Evolutionary conservation across 2,797 vertebrate genomes (phyloP).

Genomic region (Euphonia xanthogaster): DNA sequence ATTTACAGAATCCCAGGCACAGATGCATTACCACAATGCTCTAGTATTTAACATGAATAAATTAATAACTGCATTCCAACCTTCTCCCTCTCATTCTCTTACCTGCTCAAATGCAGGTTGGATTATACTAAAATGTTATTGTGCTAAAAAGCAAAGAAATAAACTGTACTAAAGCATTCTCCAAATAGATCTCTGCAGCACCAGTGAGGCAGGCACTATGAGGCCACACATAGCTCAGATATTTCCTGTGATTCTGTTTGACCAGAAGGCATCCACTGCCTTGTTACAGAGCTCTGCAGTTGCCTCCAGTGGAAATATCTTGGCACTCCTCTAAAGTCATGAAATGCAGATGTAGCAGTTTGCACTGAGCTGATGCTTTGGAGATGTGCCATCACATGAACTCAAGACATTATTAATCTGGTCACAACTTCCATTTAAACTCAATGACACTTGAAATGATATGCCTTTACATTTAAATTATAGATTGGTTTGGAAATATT

Average conservation of each 20-base stretch:
- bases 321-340: constrained; percentile 3
- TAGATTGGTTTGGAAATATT: constrained; percentile 29
- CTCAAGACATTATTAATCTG: constrained; percentile 19
- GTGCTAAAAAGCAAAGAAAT: not conserved
- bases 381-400: constrained; percentile 26
- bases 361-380: constrained; percentile 46
- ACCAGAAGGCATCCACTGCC: not conserved
- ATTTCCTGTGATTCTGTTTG: not conserved
- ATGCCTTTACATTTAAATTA: constrained; percentile 9
- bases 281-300: not conserved
- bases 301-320: not conserved
- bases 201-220: not conserved
- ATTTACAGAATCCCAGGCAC: not conserved
- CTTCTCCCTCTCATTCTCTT: not conserved
- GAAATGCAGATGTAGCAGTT: constrained; percentile 37
- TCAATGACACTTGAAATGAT: constrained; percentile 19
- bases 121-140: not conserved
- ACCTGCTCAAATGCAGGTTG: not conserved
- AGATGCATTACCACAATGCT: not conserved
- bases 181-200: not conserved
- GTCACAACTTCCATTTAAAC: constrained; percentile 51
- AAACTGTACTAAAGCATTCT: not conserved
- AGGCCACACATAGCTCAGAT: not conserved
- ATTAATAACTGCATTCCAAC: not conserved
- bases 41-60: not conserved